These are phyloP conservation scores for Dichetophora obliterata DNA, from an alignment of 2,888 invertebrate species.

Conservation along the genomic window DNA sequence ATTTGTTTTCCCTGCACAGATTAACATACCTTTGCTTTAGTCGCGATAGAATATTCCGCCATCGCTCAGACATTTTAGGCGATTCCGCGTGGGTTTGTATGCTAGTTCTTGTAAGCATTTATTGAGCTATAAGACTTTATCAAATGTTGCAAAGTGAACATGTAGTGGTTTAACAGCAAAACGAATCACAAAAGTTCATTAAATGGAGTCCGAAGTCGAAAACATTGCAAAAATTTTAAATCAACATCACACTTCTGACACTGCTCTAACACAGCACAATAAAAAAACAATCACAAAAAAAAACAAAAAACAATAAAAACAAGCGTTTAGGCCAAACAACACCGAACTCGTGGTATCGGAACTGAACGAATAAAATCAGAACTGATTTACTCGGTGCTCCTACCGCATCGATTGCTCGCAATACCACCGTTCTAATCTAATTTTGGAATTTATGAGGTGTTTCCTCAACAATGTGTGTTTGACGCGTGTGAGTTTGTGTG, in stretches of 20 bases:
- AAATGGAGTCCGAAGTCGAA: too few species aligned
- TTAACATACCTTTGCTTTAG: slow-evolving; percentile 57
- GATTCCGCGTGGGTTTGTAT: not conserved
- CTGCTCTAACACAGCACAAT: not conserved
- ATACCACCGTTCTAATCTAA: slow-evolving; percentile 46
- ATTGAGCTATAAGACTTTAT: too few species aligned
- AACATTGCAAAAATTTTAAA: too few species aligned
- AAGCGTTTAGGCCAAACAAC: too few species aligned
- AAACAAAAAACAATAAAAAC: too few species aligned
- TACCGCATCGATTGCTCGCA: slow-evolving; percentile 32
- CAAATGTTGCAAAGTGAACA: too few species aligned
- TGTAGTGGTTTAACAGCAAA: too few species aligned
- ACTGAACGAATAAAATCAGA: not conserved
- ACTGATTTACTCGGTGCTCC: not conserved
- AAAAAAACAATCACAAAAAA: too few species aligned
- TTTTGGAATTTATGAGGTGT: slow-evolving; percentile 49
- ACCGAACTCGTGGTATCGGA: not conserved
- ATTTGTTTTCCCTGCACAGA: not conserved
- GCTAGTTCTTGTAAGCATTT: too few species aligned
- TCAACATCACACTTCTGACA: not conserved
- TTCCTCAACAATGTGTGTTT: slow-evolving; percentile 25
- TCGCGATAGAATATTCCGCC: slow-evolving; percentile 57
- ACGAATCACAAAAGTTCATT: too few species aligned
- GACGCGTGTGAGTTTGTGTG: not conserved
- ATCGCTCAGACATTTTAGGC: slow-evolving; percentile 57